phyloP scores from a whole-genome alignment of 2,797 vertebrate species.

The Loris lydekkerianus region DNA sequence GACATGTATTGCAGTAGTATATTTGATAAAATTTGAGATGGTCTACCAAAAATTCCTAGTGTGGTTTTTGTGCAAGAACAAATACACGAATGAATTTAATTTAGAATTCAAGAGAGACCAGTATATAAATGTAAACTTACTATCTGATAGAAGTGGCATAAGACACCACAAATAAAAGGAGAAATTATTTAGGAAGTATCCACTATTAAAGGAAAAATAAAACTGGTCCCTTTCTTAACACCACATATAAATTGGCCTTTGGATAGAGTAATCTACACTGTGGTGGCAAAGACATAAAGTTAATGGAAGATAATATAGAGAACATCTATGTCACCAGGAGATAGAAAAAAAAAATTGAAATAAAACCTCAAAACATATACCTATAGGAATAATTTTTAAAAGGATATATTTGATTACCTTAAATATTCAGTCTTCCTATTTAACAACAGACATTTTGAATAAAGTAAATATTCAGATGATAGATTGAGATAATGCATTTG shows the following conservation, averaged over 20 bases:
- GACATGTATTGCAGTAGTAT: background rate
- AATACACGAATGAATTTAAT: background rate
- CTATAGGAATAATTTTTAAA: background rate
- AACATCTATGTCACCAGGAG: background rate
- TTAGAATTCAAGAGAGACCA: slow-evolving; percentile 14
- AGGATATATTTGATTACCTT: background rate
- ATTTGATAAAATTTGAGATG: background rate
- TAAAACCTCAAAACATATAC: background rate
- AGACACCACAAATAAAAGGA: background rate
- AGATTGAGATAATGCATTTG: background rate
- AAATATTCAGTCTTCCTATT: background rate
- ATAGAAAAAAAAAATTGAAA: background rate
- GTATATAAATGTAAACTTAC: background rate
- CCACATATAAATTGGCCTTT: background rate
- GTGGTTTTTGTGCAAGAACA: background rate
- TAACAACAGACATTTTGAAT: background rate
- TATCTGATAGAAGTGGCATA: background rate
- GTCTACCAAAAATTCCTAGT: background rate
- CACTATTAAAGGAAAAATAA: background rate
- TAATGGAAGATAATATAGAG: background rate
- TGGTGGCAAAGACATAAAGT: background rate
- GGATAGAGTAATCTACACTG: background rate
- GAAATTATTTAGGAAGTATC: slow-evolving; percentile 4
- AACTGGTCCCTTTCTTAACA: background rate
- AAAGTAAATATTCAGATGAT: background rate